Percentiles rank a stretch among this genome's conserved stretches.
Conservation (phyloP, 2,113 vertebrate species). For the Rallus limicola region DNA sequence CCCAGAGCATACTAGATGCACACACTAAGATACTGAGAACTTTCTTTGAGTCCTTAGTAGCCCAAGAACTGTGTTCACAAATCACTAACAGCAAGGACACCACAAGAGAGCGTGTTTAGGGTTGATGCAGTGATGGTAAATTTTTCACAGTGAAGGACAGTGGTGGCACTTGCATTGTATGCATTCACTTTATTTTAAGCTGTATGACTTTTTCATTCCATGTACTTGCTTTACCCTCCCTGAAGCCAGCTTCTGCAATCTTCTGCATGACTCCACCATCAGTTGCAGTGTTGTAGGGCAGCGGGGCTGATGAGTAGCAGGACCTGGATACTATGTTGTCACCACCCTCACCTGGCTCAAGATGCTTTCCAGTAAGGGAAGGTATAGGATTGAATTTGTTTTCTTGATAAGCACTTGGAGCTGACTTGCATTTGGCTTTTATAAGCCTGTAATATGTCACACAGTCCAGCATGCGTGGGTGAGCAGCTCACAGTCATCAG, state of each 20-base stretch:
- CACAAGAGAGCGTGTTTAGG: neutral
- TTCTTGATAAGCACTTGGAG: neutral
- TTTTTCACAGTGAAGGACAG: neutral
- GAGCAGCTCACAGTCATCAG: neutral
- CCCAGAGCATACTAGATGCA: neutral
- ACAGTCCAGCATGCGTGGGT: neutral
- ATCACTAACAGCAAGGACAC: neutral
- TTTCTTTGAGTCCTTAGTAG: neutral
- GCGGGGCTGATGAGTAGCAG: neutral
- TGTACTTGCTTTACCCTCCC: neutral
- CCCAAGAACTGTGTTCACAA: neutral
- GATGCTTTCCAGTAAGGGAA: neutral
- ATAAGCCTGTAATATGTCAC: accelerated
- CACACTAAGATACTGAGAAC: neutral
- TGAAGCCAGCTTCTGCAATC: neutral
- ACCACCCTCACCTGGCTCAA: neutral
- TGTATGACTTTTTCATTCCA: neutral
- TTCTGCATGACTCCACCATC: neutral
- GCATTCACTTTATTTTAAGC: neutral
- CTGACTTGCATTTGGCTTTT: neutral
- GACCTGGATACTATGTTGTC: neutral
- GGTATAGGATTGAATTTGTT: neutral
- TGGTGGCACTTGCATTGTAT: neutral
- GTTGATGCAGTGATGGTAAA: neutral
- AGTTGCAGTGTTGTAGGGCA: neutral